Percentiles rank a stretch among this genome's conserved stretches.
Conservation (phyloP, 2,888 invertebrate species). For the Cryptus viduatorius region DNA sequence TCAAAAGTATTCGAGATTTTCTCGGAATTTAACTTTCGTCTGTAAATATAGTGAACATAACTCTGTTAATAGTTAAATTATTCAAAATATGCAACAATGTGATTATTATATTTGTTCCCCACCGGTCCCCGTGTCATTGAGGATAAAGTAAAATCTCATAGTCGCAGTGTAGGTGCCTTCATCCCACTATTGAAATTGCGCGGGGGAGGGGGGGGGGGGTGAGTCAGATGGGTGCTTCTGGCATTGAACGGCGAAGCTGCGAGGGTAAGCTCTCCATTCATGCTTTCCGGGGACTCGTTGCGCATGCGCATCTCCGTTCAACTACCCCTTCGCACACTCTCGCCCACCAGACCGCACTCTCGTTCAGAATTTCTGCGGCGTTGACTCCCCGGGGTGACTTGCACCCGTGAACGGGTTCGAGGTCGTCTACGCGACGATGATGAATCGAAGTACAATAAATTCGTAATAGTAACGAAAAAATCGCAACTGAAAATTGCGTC, state of each 20-base stretch:
- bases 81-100: no score
- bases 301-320: constrained; percentile 63
- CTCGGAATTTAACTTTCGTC: no score
- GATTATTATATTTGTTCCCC: no score
- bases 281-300: constrained; percentile 59
- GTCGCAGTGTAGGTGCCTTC: background rate
- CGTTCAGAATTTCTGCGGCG: constrained; percentile 39
- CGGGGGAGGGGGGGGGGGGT: background rate
- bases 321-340: constrained; percentile 44
- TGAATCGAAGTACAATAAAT: background rate
- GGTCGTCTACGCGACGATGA: background rate
- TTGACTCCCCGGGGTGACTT: constrained; percentile 5
- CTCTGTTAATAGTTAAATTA: no score
- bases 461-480: background rate
- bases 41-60: no score
- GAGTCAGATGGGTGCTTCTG: constrained; percentile 41
- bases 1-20: no score
- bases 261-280: constrained; percentile 65
- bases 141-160: background rate
- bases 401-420: constrained; percentile 4
- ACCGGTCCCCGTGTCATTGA: background rate
- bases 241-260: constrained; percentile 62
- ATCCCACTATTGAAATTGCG: background rate
- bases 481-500: no score
- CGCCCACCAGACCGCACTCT: constrained; percentile 17